phyloP scores from a whole-genome alignment of 2,888 invertebrate species.

The Drosophila quinaria region DNA sequence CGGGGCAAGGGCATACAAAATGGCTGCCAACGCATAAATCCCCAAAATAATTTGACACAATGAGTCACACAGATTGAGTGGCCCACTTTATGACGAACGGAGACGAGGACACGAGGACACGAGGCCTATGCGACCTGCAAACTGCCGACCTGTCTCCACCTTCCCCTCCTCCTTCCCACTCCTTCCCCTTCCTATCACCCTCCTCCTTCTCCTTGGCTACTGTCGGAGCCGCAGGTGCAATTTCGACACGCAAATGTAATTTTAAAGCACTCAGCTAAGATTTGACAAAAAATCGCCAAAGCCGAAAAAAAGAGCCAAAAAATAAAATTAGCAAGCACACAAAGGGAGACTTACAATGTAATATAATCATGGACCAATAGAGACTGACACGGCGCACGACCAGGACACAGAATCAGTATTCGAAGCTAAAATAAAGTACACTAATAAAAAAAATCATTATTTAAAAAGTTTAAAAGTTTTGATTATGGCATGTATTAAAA shows the following conservation, averaged over 20 bases:
- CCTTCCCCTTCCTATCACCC: neutral
- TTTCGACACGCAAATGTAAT: conserved; percentile 78
- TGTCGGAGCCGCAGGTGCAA: conserved; percentile 71
- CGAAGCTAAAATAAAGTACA: too few species aligned
- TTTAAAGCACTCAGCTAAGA: conserved; percentile 70
- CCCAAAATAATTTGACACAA: conserved; percentile 82
- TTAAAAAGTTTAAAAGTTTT: too few species aligned
- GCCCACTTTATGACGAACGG: conserved; percentile 43
- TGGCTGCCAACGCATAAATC: conserved; percentile 79
- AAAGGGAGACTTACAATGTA: conserved; percentile 43
- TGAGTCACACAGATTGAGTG: conserved; percentile 80
- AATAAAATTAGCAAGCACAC: conserved; percentile 62
- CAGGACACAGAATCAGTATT: neutral
- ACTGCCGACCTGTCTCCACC: neutral
- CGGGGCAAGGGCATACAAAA: conserved; percentile 59
- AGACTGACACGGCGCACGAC: conserved; percentile 30
- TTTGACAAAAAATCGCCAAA: conserved; percentile 21
- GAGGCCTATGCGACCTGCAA: conserved; percentile 35
- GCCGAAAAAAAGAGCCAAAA: neutral
- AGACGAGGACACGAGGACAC: conserved; percentile 20
- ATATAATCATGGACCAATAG: conserved; percentile 76
- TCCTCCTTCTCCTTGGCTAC: neutral
- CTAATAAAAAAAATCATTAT: too few species aligned
- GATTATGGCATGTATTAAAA: too few species aligned
- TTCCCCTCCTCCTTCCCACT: too few species aligned